Conservation (phyloP, 2,113 vertebrate genomes). For the Corydoras sp. region DNA sequence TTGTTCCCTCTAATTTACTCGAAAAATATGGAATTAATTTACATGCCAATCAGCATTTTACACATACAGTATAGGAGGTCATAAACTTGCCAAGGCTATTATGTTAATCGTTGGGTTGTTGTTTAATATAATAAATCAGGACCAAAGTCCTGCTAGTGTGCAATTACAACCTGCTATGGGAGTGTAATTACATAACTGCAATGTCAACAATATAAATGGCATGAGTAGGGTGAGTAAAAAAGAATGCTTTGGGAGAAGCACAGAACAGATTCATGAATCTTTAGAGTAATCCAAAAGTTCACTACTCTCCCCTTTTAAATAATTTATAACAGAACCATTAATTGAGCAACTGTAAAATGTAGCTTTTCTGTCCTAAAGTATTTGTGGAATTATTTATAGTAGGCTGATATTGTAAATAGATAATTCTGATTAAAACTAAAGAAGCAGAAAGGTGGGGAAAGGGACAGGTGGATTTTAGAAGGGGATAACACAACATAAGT, state of each 20-base stretch:
- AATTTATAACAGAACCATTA: slow-evolving; percentile 57
- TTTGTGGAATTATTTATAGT: slow-evolving; percentile 63
- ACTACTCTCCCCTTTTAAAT: slow-evolving; percentile 48
- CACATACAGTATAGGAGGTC: slow-evolving; percentile 40
- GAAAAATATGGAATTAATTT: slow-evolving; percentile 45
- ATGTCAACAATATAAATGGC: slow-evolving; percentile 14
- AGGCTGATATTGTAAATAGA: slow-evolving; percentile 53
- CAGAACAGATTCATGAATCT: not conserved
- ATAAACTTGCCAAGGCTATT: slow-evolving; percentile 36
- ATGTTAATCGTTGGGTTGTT: slow-evolving; percentile 37
- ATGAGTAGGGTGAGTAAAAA: not conserved
- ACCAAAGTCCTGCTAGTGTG: slow-evolving; percentile 29
- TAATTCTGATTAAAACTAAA: slow-evolving; percentile 51
- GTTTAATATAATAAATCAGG: slow-evolving; percentile 41
- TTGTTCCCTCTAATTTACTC: slow-evolving; percentile 47
- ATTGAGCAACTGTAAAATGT: slow-evolving; percentile 54
- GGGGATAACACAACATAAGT: slow-evolving; percentile 27
- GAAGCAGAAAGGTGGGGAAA: slow-evolving; percentile 37
- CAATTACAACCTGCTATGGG: slow-evolving; percentile 35
- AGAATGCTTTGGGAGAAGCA: not conserved
- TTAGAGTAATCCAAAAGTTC: slow-evolving; percentile 4
- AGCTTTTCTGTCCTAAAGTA: slow-evolving; percentile 56
- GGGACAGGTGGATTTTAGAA: slow-evolving; percentile 34
- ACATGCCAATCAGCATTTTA: slow-evolving; percentile 45
- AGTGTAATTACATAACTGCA: slow-evolving; percentile 31